Base-by-base conservation (phyloP, 2,797 vertebrate genomes). In the Halcyon smyrnensis region DNA sequence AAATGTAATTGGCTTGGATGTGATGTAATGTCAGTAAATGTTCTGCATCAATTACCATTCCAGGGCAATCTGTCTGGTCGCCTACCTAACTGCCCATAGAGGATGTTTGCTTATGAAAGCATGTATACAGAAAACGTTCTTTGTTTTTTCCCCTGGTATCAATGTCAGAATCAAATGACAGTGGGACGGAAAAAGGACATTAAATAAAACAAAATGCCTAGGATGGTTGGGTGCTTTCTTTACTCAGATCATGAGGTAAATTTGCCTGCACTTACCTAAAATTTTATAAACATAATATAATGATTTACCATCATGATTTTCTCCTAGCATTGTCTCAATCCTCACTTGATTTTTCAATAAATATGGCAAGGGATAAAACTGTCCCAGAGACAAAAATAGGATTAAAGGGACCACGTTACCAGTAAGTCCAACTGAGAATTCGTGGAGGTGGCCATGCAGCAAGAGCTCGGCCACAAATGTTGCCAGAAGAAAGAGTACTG, bases 1-100 rank as follows among this genome's bases (percentile, higher is more conserved):
- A 94, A 92, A 30, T 50, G 17, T 80, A 87, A 86, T 93, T 68
- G 76, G 51, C 82, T 95, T 77, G 65, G 56, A 91, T 91, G 75
- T 34, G 77, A 71, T 89, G 36, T 39, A 51, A 84, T 79, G 91
- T 92, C 82, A 90, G 76, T 80, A 84, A 84, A 93, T 91, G 62
- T 19, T 84, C 45, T 56, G 9, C 56, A 77, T 91, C 90, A 77
- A 95, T 93, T 91, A 86, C 34, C 9, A 24, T 59, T 86, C 43
- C 64, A 62, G 67, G 45, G 77, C 63, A 70, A 53, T 71, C 53
- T 63, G 46, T 69, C 39, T 43, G 28, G 24, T 74, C 46, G 73
- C 53, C 54, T 71, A 10, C 12, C 28, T 67, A 76, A 34, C 62
- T 88, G 53, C 59, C 62, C 41, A 16, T 9, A 43, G 43, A 93